Evolutionary conservation across 2,797 vertebrate genomes (phyloP), one percentile per base, ranked within the genome.

Genomic region (Nyctalus aviator): DNA sequence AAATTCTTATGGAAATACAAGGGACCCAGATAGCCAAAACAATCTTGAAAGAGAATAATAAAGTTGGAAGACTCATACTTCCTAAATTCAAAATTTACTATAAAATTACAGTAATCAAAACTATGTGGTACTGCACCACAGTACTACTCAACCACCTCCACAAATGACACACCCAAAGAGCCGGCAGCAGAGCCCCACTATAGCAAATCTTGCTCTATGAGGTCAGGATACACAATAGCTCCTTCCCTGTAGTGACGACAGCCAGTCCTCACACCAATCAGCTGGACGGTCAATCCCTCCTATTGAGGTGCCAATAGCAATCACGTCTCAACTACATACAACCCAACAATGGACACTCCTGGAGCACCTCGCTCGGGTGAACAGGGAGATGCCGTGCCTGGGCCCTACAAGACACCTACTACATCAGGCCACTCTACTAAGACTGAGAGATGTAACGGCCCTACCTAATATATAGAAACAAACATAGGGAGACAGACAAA

Each of bases 11-110:
- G 8, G 50, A 96, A 64, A 66, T 44, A 27, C 14, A 68, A 90
- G 27, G 30, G 37, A 76, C 30, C 8, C 53, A 85, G 79, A 76
- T 2, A 93, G 32, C 35, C 37, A 87, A 64, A 71, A 84, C 27
- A 85, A 86, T 72, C 25, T 48, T 91, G 72, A 85, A 88, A 76
- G 82, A 55, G 71, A 81, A 48, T 27, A 93, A 50, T 32, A 30
- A 90, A 89, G 21, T 32, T 59, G 35, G 41, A 59, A 69, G 59
- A 53, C 5, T 85, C 35, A 55, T 8, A 84, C 11, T 88, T 50
- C 32, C 5, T n/a, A 12, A 93, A 35, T 82, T 88, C n/a, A 75
- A 93, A 94, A 69, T 59, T 84, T 53, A 92, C 48, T 27, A 41
- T 7, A 92, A 88, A 84, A 27, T 12, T 66, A 78, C 1, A 81